These are phyloP conservation scores for Narcine bancroftii DNA, from an alignment of 2,113 vertebrate genomes.

Conservation along the genomic window DNA sequence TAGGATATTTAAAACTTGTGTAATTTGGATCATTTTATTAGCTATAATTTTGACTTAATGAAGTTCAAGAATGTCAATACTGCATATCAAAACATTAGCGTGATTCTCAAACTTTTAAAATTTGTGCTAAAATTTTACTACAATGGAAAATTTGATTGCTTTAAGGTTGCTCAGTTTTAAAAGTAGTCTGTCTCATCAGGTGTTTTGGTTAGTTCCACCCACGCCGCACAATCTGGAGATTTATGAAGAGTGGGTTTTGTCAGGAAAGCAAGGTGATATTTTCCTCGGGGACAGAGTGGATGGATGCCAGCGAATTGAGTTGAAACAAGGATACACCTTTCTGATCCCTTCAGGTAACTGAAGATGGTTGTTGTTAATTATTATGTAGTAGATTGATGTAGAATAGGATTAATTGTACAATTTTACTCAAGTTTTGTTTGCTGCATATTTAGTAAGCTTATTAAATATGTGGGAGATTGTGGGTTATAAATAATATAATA, in stretches of 20 bases:
- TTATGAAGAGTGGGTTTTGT: slow-evolving; percentile 96
- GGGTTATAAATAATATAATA: background rate
- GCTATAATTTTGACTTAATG: background rate
- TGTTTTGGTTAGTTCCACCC: slow-evolving; percentile 95
- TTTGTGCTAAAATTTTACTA: background rate
- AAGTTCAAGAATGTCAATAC: background rate
- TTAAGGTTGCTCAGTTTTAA: background rate
- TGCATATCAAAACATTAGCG: background rate
- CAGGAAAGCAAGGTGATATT: slow-evolving; percentile 91
- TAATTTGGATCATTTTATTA: no score
- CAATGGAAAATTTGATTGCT: background rate
- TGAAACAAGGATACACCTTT: slow-evolving; percentile 88
- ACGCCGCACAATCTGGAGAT: slow-evolving; percentile 82
- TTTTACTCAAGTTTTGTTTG: background rate
- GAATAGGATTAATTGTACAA: background rate
- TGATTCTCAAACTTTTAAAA: background rate
- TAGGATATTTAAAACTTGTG: background rate
- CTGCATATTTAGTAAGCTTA: no score
- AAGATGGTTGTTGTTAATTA: background rate
- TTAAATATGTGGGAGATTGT: background rate
- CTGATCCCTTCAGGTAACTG: slow-evolving; percentile 90
- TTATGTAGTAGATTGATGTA: background rate
- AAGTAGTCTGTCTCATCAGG: slow-evolving; percentile 53
- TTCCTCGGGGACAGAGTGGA: slow-evolving; percentile 90
- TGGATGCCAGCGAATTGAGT: slow-evolving; percentile 87